Evolutionary conservation across 2,888 invertebrate species (phyloP).

Genomic region (Ecdyonurus torrentis): DNA sequence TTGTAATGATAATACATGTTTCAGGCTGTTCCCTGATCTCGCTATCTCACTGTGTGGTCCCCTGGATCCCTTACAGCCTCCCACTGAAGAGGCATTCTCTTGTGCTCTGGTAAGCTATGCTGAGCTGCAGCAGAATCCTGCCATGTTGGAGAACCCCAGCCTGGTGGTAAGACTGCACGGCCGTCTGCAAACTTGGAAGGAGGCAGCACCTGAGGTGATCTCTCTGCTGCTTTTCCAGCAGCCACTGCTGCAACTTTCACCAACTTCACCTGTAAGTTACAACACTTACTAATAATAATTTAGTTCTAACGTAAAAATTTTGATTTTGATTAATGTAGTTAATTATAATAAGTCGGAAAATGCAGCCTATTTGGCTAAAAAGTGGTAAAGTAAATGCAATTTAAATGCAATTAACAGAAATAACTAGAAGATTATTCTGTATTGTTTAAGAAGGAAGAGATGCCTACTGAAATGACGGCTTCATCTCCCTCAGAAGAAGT

Average conservation of each 20-base stretch:
- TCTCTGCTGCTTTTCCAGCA: conserved; percentile 74
- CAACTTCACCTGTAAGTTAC: too few species aligned
- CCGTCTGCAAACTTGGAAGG: conserved; percentile 80
- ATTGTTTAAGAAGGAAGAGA: background rate
- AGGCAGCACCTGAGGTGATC: conserved; percentile 79
- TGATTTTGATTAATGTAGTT: too few species aligned
- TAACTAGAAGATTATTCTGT: too few species aligned
- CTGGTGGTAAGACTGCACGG: conserved; percentile 73
- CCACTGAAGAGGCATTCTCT: conserved; percentile 42
- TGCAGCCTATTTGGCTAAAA: too few species aligned
- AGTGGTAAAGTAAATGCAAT: too few species aligned
- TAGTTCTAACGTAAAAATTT: too few species aligned
- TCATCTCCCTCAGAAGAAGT: conserved; percentile 2
- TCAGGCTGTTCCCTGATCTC: conserved; percentile 30
- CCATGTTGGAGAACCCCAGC: conserved; percentile 58
- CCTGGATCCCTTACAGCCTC: conserved; percentile 30
- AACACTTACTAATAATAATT: too few species aligned
- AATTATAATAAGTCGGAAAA: too few species aligned
- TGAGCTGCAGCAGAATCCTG: conserved; percentile 45
- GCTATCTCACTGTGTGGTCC: conserved; percentile 65
- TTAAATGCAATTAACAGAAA: too few species aligned
- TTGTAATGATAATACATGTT: conserved; percentile 20
- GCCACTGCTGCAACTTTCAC: too few species aligned
- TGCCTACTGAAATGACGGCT: background rate
- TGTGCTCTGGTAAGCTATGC: conserved; percentile 42